Conservation (phyloP, 2,797 vertebrate genomes). For the Rhincodon typus region DNA sequence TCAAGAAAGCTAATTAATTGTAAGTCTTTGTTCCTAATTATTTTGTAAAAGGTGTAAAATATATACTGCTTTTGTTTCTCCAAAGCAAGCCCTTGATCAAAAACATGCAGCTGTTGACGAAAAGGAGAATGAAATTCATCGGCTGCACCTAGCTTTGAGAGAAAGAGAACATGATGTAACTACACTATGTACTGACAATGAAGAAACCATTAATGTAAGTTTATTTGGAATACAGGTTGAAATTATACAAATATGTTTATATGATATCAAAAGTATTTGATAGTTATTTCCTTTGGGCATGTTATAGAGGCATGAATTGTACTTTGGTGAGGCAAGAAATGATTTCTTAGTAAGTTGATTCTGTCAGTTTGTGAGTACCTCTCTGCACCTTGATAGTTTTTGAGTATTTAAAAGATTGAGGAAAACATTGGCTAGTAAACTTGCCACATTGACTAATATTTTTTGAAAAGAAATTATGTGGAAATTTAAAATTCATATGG, state of each 20-base stretch:
- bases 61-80: not conserved
- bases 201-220: conserved; percentile 60
- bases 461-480: not conserved
- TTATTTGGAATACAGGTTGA: not conserved
- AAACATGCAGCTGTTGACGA: conserved; percentile 67
- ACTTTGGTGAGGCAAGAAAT: conserved; percentile 34
- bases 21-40: not conserved
- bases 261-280: not conserved
- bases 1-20: not conserved
- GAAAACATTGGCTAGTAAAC: not conserved
- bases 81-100: conserved; percentile 61
- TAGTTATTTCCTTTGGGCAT: not conserved
- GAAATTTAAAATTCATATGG: not conserved
- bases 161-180: conserved; percentile 70
- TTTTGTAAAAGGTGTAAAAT: not conserved
- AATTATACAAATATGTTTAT: not conserved
- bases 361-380: not conserved
- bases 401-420: not conserved
- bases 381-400: not conserved
- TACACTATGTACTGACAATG: too few species aligned
- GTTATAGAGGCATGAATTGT: not conserved
- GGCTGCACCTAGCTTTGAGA: conserved; percentile 61
- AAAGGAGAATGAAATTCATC: conserved; percentile 70
- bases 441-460: not conserved
- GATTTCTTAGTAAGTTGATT: conserved; percentile 40